phyloP scores from a whole-genome alignment of 2,113 vertebrate species.

The Penelope pileata region DNA sequence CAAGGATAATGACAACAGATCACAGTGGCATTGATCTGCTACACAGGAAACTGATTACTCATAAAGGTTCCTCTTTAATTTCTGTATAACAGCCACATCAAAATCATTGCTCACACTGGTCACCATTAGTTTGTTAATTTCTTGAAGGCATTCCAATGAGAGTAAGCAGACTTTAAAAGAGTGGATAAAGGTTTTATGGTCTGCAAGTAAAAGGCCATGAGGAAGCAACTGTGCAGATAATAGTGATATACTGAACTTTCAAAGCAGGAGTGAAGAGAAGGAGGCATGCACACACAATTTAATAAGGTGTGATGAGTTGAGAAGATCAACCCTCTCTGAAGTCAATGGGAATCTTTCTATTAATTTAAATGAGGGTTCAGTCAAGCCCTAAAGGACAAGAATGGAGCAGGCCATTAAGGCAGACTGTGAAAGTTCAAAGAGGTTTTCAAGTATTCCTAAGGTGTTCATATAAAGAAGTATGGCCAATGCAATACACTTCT shows the following conservation, averaged over 20 bases:
- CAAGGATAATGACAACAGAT: constrained; percentile 39
- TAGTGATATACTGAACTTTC: background rate
- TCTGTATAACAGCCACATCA: background rate
- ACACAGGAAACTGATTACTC: constrained; percentile 30
- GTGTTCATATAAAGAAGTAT: background rate
- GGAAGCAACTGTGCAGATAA: constrained; percentile 16
- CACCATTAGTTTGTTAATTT: constrained; percentile 27
- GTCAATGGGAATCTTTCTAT: constrained; percentile 1
- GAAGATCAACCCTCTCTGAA: background rate
- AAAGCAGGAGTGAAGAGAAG: background rate
- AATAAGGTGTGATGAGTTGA: background rate
- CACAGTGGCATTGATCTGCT: constrained; percentile 37
- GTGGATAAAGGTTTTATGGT: constrained; percentile 13
- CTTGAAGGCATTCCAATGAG: constrained; percentile 5
- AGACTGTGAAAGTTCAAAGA: background rate
- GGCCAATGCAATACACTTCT: background rate
- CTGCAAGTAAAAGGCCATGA: constrained; percentile 27
- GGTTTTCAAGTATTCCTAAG: background rate
- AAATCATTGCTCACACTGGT: constrained; percentile 24
- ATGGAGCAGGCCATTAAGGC: background rate
- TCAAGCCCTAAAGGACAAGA: constrained; percentile 34
- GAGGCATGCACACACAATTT: constrained; percentile 7
- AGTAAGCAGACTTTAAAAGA: constrained; percentile 30
- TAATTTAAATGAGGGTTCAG: constrained; percentile 13
- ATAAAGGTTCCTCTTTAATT: constrained; percentile 31